Evolutionary conservation across 2,888 invertebrate genomes (phyloP).

Genomic region (Germaria angustata): DNA sequence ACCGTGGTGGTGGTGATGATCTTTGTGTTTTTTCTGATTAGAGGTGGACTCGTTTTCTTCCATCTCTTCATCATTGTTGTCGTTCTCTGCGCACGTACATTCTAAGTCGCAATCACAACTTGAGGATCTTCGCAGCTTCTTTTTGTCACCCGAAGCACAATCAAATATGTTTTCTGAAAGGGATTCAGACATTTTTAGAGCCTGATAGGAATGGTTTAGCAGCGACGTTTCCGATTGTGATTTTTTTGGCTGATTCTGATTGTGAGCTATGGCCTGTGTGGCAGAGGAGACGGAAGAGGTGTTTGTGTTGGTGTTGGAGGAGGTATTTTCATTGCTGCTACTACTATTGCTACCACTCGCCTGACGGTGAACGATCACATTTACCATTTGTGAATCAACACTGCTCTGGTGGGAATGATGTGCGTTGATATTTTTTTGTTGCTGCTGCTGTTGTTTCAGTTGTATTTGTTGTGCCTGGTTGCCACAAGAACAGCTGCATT

Average conservation of each 20-base stretch:
- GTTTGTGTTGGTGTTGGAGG: conserved; percentile 25
- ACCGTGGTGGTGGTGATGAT: conserved; percentile 43
- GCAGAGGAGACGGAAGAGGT: conserved; percentile 18
- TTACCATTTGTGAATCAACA: conserved; percentile 75
- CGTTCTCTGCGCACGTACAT: conserved; percentile 71
- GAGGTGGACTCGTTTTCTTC: conserved; percentile 44
- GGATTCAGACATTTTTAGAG: conserved; percentile 70
- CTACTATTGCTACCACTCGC: conserved; percentile 68
- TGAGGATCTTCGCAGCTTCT: conserved; percentile 66
- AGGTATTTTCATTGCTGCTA: conserved; percentile 49
- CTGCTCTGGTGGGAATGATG: conserved; percentile 66
- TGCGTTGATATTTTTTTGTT: conserved; percentile 26
- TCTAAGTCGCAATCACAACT: conserved; percentile 76
- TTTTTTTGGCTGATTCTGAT: conserved; percentile 56
- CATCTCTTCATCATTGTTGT: conserved; percentile 1
- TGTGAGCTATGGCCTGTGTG: neutral
- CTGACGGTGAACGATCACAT: conserved; percentile 75
- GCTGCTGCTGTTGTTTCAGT: conserved; percentile 25
- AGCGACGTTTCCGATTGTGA: conserved; percentile 74
- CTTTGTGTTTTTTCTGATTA: conserved; percentile 69
- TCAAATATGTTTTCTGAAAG: conserved; percentile 59
- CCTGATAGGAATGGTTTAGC: conserved; percentile 76
- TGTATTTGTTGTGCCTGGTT: conserved; percentile 53
- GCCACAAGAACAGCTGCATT: conserved; percentile 64
- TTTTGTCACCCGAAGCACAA: conserved; percentile 49